Evolutionary conservation across 1,140 invertebrate genomes (phyloP).

Genomic region (Glomeris maerens): DNA sequence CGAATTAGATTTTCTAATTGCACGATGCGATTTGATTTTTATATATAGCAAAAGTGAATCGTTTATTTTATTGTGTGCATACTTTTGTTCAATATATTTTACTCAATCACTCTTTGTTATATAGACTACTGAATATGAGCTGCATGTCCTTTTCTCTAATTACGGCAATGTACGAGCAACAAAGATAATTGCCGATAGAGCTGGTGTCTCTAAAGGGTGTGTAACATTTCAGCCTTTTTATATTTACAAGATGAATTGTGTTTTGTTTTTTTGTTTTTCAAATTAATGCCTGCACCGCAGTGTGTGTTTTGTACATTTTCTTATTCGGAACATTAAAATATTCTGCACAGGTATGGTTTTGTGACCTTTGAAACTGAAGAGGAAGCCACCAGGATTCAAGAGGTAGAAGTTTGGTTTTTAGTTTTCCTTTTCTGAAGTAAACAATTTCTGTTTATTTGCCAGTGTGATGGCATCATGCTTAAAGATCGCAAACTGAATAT

Average conservation of each 20-base stretch:
- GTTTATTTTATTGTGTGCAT: background rate
- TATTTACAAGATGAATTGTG: conserved; percentile 6
- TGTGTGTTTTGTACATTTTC: background rate
- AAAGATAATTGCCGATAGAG: conserved; percentile 85
- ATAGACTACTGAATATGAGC: conserved; percentile 34
- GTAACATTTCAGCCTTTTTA: too few species aligned
- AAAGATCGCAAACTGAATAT: conserved; percentile 73
- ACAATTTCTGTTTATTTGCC: conserved; percentile 23
- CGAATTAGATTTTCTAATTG: too few species aligned
- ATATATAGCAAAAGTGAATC: too few species aligned
- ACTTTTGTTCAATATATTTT: background rate
- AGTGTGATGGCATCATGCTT: conserved; percentile 57
- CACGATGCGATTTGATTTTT: too few species aligned
- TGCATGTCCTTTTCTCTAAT: conserved; percentile 32
- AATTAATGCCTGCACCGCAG: background rate
- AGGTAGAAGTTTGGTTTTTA: background rate
- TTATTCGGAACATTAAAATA: conserved; percentile 8
- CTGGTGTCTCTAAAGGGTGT: conserved; percentile 79
- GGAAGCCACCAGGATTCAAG: conserved; percentile 54
- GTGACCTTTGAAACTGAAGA: conserved; percentile 88
- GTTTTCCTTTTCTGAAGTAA: background rate
- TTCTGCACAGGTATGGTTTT: conserved; percentile 63
- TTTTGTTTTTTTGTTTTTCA: conserved; percentile 5
- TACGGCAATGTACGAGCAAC: conserved; percentile 84
- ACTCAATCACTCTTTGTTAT: conserved; percentile 9